Conservation (phyloP, 1,140 invertebrate genomes). For the Plectrocnemia conspersa region DNA sequence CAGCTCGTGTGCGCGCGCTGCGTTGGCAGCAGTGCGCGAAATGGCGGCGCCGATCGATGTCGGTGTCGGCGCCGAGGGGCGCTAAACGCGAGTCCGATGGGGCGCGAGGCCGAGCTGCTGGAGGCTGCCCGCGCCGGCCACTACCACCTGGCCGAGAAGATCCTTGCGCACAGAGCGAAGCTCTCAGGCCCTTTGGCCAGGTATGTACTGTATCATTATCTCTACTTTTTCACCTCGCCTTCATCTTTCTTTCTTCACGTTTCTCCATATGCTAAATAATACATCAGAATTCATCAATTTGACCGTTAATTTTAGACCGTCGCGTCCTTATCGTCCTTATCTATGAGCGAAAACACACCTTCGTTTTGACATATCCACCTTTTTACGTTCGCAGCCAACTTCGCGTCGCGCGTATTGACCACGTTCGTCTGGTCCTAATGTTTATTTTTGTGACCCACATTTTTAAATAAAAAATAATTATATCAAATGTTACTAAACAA, state of each 20-base stretch:
- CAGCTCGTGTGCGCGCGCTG: background rate
- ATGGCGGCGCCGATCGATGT: slow-evolving; percentile 66
- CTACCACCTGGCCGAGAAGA: slow-evolving; percentile 82
- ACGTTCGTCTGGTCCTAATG: too few relatives aligned
- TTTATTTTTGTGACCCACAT: too few relatives aligned
- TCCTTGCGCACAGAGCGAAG: slow-evolving; percentile 82
- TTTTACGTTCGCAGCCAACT: too few relatives aligned
- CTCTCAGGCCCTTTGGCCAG: slow-evolving; percentile 89
- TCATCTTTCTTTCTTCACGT: background rate
- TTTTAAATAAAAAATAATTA: too few relatives aligned
- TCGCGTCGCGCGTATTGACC: too few relatives aligned
- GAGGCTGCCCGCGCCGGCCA: slow-evolving; percentile 92
- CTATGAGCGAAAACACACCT: too few relatives aligned
- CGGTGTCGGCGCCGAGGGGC: slow-evolving; percentile 46
- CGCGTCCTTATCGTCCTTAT: too few relatives aligned
- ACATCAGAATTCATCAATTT: too few relatives aligned
- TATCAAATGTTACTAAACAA: too few relatives aligned
- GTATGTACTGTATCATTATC: slow-evolving; percentile 54
- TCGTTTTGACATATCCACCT: too few relatives aligned
- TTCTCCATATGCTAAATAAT: too few relatives aligned
- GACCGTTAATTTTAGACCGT: too few relatives aligned
- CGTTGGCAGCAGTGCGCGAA: background rate
- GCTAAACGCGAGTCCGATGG: slow-evolving; percentile 63
- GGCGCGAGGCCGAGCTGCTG: slow-evolving; percentile 92
- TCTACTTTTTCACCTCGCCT: slow-evolving; percentile 20